Conservation (phyloP, 1,140 invertebrate species). For the Conus ventricosus region DNA sequence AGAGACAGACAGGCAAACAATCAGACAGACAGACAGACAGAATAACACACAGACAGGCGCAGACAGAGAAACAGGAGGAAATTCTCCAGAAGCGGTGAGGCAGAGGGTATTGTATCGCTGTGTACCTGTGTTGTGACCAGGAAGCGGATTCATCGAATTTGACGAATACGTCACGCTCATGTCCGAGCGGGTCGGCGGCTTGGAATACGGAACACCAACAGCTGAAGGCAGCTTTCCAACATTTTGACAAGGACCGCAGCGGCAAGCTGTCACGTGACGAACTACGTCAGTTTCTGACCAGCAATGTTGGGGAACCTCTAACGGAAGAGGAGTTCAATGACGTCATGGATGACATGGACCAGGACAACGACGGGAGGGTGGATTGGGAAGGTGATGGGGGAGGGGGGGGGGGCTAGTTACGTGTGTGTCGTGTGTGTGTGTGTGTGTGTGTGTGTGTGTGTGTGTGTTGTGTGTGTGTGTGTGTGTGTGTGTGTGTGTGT, state of each 20-base stretch:
- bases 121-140: neutral
- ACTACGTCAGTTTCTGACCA: slow-evolving; percentile 4
- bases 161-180: slow-evolving; percentile 7
- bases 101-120: neutral
- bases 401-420: too few relatives aligned
- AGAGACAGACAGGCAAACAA: too few relatives aligned
- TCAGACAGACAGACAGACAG: too few relatives aligned
- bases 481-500: neutral
- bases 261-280: slow-evolving; percentile 26
- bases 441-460: slow-evolving; percentile 1
- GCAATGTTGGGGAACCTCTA: neutral
- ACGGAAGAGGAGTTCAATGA: neutral
- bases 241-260: slow-evolving; percentile 20
- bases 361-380: neutral
- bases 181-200: neutral
- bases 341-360: slow-evolving; percentile 23
- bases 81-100: neutral
- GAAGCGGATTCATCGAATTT: slow-evolving; percentile 9
- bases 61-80: too few relatives aligned
- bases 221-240: slow-evolving; percentile 5
- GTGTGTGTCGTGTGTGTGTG: neutral
- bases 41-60: too few relatives aligned
- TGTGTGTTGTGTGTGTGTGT: slow-evolving; percentile 2
- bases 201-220: neutral
- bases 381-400: neutral